Base-by-base conservation (phyloP, 2,888 invertebrate species). In the Platycnemis pennipes region DNA sequence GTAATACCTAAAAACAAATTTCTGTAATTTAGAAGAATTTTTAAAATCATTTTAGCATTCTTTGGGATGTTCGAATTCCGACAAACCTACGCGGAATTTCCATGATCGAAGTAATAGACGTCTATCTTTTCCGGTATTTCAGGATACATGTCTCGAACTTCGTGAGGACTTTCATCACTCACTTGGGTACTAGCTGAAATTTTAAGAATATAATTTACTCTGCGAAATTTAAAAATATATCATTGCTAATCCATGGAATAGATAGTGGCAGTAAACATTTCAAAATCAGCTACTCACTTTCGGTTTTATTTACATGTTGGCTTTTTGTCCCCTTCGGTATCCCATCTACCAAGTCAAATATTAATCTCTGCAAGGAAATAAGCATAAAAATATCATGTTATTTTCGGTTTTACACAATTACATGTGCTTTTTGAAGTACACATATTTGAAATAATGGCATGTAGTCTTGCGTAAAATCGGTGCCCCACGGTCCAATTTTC, bases 61-160 rank as follows among this genome's bases (percentile, higher is more conserved):
- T 16, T 22, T 31, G 37, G 37, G 37, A 11, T 13, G 4, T 37
- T 77, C 88, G 63, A 91, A 26, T 49, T 3, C 11, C n/a, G 69
- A 42, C 3, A 86, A 42, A 96, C 96, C 96, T 96, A 97, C 97
- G 97, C 97, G 1, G 97, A 97, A 95, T 97, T 97, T 89, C 98
- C 98, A 95, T 98, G 98, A 95, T 98, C 98, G 95, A 98, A 98
- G 95, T 97, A 97, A 96, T 98, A 98, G 89, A 98, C 97, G 95
- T 98, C 98, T 16, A 97, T 97, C 95, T 96, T 96, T 94, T 96
- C 96, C 5, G 96, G 86, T 42, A 85, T 94, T 63, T 94, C 94
- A 22, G 88, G 53, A 8, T 89, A 37, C 22, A 53, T 11, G 19
- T 49, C 22, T 5, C 45, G 31, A 37, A 53, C 37, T 53, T 89